phyloP scores from a whole-genome alignment of 2,113 vertebrate species.

The Stomatorhinus ivindoensis region DNA sequence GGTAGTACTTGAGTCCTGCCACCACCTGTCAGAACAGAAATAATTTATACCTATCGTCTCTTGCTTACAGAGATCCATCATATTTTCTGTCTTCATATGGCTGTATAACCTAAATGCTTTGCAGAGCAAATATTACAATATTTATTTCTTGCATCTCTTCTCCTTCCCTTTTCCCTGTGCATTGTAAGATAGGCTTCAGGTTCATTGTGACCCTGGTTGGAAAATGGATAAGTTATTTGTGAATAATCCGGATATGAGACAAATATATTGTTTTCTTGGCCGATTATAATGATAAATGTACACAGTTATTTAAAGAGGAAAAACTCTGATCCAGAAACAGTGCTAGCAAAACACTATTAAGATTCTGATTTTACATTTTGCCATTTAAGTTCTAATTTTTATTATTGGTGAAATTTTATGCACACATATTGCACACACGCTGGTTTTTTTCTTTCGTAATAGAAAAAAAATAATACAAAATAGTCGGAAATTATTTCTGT shows the following conservation, averaged over 20 bases:
- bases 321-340: background rate
- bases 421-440: background rate
- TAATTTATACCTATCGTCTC: background rate
- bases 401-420: background rate
- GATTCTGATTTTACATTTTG: background rate
- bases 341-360: background rate
- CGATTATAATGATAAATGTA: background rate
- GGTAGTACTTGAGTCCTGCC: constrained; percentile 1
- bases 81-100: background rate
- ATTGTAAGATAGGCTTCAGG: background rate
- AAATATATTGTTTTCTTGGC: background rate
- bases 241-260: background rate
- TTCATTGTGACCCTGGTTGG: background rate
- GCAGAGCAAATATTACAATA: background rate
- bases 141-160: background rate
- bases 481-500: background rate
- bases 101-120: background rate
- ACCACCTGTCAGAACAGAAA: constrained; percentile 7
- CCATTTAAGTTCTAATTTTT: background rate
- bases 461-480: background rate
- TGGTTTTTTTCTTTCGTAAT: background rate
- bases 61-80: background rate
- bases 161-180: background rate
- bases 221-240: background rate
- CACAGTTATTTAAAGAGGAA: background rate